Evolutionary conservation across 2,113 vertebrate genomes (phyloP).

Genomic region (Notechis scutatus): DNA sequence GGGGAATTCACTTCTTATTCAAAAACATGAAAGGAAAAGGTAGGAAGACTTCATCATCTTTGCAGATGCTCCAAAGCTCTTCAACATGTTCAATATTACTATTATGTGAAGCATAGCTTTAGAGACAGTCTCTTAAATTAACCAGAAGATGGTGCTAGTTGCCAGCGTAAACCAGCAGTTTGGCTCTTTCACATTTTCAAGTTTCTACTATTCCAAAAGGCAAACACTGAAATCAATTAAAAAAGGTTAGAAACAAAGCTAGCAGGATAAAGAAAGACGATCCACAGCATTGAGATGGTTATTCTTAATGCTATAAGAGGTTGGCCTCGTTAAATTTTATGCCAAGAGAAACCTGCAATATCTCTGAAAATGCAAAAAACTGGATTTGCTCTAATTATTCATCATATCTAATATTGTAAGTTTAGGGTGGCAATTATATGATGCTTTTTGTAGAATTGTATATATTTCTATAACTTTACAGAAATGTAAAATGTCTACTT

Average conservation of each 20-base stretch:
- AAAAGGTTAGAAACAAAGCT: neutral
- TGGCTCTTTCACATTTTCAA: constrained; percentile 15
- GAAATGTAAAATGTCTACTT: neutral
- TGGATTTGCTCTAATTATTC: neutral
- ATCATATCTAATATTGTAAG: neutral
- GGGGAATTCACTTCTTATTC: neutral
- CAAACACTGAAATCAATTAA: constrained; percentile 34
- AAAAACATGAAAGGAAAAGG: neutral
- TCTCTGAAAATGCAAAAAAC: neutral
- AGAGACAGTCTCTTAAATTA: neutral
- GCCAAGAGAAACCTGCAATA: neutral
- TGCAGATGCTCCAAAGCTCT: neutral
- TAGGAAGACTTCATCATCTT: neutral
- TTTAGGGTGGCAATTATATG: neutral
- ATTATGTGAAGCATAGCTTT: neutral
- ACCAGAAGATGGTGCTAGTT: constrained; percentile 70
- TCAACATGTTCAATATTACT: neutral
- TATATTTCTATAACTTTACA: neutral
- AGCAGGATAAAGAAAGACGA: neutral
- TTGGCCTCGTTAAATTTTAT: neutral
- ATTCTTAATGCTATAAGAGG: neutral
- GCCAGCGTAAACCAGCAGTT: neutral
- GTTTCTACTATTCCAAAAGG: constrained; percentile 9
- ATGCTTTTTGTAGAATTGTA: neutral
- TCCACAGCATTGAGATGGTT: neutral